A percentile compares a stretch with the other conserved stretches of the same genome.
phyloP scores from a whole-genome alignment of 2,797 vertebrate species.

The Spheniscus humboldti region DNA sequence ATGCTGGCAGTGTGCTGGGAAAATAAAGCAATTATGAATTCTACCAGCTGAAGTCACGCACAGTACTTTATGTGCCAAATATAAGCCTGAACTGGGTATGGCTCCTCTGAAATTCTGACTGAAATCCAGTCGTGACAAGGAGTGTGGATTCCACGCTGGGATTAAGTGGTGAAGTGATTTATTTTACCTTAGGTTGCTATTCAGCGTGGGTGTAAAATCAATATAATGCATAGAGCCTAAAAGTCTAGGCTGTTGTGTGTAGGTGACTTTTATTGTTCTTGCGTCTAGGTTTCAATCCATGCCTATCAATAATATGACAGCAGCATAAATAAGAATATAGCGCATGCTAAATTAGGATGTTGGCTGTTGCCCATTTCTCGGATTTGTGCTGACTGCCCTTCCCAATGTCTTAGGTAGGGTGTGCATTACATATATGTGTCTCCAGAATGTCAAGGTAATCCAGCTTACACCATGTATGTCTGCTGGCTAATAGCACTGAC shows the following conservation, averaged over 20 bases:
- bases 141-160: background rate
- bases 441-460: background rate
- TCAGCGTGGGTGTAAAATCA: background rate
- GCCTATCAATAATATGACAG: background rate
- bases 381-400: background rate
- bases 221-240: background rate
- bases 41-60: background rate
- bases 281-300: background rate
- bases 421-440: fast-evolving
- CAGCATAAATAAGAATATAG: fast-evolving
- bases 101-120: background rate
- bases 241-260: background rate
- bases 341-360: too few relatives aligned
- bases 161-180: background rate
- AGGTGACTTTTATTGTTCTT: background rate
- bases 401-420: background rate
- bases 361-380: background rate
- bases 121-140: background rate
- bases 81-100: background rate
- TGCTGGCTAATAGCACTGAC: background rate
- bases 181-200: background rate
- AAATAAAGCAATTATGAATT: background rate
- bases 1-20: background rate
- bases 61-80: background rate
- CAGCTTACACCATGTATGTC: background rate